Percentiles rank a stretch among this genome's conserved stretches.
phyloP scores from a whole-genome alignment of 1,140 invertebrate species.

The Samia ricini region DNA sequence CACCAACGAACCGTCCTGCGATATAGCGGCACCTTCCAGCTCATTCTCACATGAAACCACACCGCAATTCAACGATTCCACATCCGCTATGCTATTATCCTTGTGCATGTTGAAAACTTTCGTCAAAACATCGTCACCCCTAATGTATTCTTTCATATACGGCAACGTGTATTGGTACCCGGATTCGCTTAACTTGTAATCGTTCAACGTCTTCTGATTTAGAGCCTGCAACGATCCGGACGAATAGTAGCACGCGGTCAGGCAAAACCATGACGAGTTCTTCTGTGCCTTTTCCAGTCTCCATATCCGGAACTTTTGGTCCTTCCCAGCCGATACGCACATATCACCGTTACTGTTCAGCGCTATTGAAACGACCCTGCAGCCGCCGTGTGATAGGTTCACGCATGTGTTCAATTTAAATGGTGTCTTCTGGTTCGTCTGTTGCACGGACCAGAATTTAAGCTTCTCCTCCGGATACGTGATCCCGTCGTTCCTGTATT shows the following conservation, averaged over 20 bases:
- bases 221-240: conserved; percentile 50
- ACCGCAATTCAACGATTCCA: conserved; percentile 5
- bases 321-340: conserved; percentile 59
- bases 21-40: conserved; percentile 68
- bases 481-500: conserved; percentile 63
- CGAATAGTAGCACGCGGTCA: conserved; percentile 68
- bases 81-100: conserved; percentile 24
- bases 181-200: conserved; percentile 40
- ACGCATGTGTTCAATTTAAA: conserved; percentile 64
- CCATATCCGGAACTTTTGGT: conserved; percentile 69
- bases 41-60: conserved; percentile 25
- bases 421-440: conserved; percentile 31
- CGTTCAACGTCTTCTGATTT: conserved; percentile 44
- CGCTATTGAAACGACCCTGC: conserved; percentile 55
- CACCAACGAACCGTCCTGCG: conserved; percentile 68
- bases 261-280: conserved; percentile 46
- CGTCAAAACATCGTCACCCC: conserved; percentile 44
- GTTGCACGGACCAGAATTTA: conserved; percentile 55
- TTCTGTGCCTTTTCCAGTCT: conserved; percentile 36
- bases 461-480: conserved; percentile 63
- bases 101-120: conserved; percentile 60
- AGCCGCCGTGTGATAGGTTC: conserved; percentile 63
- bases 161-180: conserved; percentile 27
- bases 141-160: conserved; percentile 33
- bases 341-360: conserved; percentile 52